Conservation (phyloP, 2,113 vertebrate species). For the Myrmophylax atrothorax region DNA sequence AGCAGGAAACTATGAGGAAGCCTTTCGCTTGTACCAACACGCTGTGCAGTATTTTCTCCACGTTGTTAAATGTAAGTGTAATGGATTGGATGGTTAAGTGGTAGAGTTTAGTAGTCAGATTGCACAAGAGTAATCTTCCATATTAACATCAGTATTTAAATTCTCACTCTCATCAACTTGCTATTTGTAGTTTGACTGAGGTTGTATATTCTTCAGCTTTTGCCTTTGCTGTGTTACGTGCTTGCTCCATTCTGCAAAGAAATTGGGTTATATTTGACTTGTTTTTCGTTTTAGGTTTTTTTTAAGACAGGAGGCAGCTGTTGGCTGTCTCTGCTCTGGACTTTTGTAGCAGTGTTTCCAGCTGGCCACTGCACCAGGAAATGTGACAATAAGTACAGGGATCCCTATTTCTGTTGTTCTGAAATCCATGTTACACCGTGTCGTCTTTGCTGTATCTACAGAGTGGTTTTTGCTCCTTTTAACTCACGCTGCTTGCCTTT, state of each 20-base stretch:
- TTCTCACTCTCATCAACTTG: neutral
- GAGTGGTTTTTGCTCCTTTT: neutral
- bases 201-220: neutral
- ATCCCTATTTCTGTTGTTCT: neutral
- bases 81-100: neutral
- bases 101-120: neutral
- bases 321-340: neutral
- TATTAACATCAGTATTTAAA: neutral
- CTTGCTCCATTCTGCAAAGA: neutral
- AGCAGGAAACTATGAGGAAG: constrained; percentile 91
- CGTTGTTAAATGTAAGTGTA: constrained; percentile 89
- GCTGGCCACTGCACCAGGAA: neutral
- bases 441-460: neutral
- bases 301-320: neutral
- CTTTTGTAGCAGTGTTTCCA: neutral
- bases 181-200: neutral
- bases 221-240: neutral
- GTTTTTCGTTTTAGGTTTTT: neutral
- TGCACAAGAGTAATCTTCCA: neutral
- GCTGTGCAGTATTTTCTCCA: constrained; percentile 95
- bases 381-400: neutral
- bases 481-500: neutral
- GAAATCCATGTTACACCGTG: neutral
- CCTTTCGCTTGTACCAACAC: constrained; percentile 89
- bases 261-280: neutral